These are phyloP conservation scores for Chloroceryle inda DNA, from an alignment of 2,797 vertebrate genomes.

Conservation along the genomic window DNA sequence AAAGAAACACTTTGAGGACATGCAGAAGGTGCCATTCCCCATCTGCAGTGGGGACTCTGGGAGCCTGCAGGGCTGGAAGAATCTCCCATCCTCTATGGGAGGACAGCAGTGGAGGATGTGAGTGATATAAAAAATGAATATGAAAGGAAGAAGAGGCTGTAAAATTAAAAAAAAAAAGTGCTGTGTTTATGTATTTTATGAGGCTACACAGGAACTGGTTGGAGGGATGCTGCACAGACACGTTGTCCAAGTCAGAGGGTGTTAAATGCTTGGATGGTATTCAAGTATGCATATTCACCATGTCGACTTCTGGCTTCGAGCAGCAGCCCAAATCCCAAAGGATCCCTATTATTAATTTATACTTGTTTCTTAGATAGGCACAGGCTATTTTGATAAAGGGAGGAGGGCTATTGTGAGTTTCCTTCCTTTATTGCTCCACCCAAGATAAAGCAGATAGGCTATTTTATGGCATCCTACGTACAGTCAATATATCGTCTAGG, in stretches of 20 bases:
- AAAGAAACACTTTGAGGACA: not conserved
- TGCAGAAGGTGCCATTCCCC: not conserved
- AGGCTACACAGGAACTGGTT: not conserved
- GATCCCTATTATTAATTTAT: slow-evolving; percentile 59
- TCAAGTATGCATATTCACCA: not conserved
- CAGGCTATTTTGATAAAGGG: slow-evolving; percentile 77
- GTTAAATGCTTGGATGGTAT: slow-evolving; percentile 50
- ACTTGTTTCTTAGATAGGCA: slow-evolving; percentile 60
- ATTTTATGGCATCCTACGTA: slow-evolving; percentile 31
- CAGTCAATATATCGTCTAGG: slow-evolving; percentile 4
- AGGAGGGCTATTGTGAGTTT: slow-evolving; percentile 67
- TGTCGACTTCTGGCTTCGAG: not conserved
- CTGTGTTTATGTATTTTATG: slow-evolving; percentile 18
- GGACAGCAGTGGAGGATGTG: not conserved
- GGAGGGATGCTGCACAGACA: slow-evolving; percentile 19
- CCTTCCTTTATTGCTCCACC: slow-evolving; percentile 60
- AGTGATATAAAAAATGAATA: not conserved
- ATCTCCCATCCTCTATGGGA: not conserved
- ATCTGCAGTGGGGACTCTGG: not conserved
- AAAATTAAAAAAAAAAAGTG: not conserved
- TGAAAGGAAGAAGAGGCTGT: not conserved
- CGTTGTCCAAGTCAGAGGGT: not conserved
- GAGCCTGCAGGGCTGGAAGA: not conserved
- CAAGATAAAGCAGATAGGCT: slow-evolving; percentile 76
- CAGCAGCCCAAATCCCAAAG: not conserved